Conservation (phyloP, 2,113 vertebrate genomes). For the Carassius auratus region DNA sequence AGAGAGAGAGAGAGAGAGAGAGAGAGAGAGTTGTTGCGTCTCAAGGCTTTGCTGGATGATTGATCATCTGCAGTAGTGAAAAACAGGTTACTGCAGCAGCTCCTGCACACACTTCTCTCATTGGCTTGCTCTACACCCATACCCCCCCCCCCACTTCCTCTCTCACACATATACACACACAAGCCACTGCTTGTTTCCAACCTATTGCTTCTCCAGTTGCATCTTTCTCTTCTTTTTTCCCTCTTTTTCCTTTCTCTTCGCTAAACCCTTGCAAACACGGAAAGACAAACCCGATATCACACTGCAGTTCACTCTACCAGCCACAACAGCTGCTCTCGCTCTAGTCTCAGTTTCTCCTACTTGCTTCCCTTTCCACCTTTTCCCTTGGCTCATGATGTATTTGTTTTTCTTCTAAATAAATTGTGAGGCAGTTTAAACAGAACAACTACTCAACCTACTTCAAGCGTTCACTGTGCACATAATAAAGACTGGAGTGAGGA, state of each 20-base stretch:
- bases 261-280: constrained; percentile 25
- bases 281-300: constrained; percentile 41
- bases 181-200: constrained; percentile 4
- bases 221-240: constrained; percentile 14
- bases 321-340: constrained; percentile 13
- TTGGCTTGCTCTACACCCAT: constrained; percentile 30
- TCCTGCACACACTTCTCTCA: constrained; percentile 49
- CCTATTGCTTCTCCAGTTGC: constrained; percentile 43
- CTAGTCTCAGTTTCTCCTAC: not conserved
- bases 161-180: not conserved
- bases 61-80: constrained; percentile 69
- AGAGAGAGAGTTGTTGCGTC: constrained; percentile 47
- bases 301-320: constrained; percentile 14
- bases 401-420: not conserved
- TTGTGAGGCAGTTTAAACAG: not conserved
- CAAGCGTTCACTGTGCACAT: constrained; percentile 16
- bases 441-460: constrained; percentile 3
- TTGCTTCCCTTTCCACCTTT: not conserved
- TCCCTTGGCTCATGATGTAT: not conserved
- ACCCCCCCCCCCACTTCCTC: constrained; percentile 17
- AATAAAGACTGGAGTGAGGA: constrained; percentile 22
- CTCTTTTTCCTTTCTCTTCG: not conserved
- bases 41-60: constrained; percentile 64
- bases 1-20: no score
- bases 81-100: constrained; percentile 70